Conservation (phyloP, 2,888 invertebrate species). For the Ochropleura plecta region DNA sequence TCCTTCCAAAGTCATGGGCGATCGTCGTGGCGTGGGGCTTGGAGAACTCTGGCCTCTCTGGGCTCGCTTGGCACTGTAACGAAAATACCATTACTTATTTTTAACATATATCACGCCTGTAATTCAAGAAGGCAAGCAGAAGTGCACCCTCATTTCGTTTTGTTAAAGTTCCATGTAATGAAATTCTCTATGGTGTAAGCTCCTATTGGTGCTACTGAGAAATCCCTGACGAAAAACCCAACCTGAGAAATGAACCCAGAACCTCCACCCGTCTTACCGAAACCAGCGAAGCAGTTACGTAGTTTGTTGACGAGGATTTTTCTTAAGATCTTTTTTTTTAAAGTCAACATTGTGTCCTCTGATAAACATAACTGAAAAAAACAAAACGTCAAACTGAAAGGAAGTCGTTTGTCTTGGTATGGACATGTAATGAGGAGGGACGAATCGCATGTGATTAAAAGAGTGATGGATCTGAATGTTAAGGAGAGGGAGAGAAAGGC, state of each 20-base stretch:
- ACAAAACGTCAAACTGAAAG: no score
- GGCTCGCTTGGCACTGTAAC: neutral
- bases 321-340: no score
- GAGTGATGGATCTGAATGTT: no score
- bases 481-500: no score
- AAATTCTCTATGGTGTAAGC: neutral
- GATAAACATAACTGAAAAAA: no score
- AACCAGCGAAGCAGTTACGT: neutral
- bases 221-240: neutral
- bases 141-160: neutral
- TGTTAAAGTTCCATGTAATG: neutral
- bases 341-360: no score
- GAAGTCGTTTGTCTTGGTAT: no score
- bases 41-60: no score
- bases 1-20: no score
- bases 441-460: no score
- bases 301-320: neutral
- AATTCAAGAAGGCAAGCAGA: neutral
- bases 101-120: neutral
- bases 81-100: neutral
- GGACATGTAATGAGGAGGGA: no score
- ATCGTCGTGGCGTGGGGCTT: no score
- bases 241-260: neutral
- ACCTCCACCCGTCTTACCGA: neutral
- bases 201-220: neutral